Evolutionary conservation across 2,888 invertebrate species (phyloP), one percentile per base, ranked within the genome.

Genomic region (Drosophila pegasa): DNA sequence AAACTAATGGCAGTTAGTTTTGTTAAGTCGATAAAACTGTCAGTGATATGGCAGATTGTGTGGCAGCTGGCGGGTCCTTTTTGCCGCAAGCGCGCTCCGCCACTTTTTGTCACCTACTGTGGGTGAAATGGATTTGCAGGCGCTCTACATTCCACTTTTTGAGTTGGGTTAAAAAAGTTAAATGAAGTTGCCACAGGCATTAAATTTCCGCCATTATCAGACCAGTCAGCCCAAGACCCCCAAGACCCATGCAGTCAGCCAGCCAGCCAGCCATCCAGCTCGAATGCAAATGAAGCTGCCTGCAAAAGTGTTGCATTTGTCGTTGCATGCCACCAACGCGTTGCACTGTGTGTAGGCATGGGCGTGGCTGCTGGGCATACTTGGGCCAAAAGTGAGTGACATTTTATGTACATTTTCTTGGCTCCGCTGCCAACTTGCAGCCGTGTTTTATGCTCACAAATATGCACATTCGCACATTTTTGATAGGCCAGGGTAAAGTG

Each of bases 1-100:
- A 89, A 89, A 89, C 90, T 88, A 89, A 89, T 89, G 89, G 88
- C 85, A 84, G 87, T 89, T 89, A 83, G 89, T 89, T 89, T 88
- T 85, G 88, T 89, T 89, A 89, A 89, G 89, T 89, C 89, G 89
- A 89, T 88, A 88, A 89, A 89, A 89, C 89, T 88, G 88, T 88
- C 88, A 88, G 88, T 89, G 89, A 89, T 88, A 89, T 83, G 79
- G 80, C 87, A 88, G 83, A 84, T 87, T 88, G 87, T 86, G 78
- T 76, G 81, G 81, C 80, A 79, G 83, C 80, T 80, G 80, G 69
- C 72, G 70, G 75, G 50, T 55, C 14, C 43, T 58, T 58, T 51
- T 50, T 52, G 52, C 71, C 37, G 41, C 63, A 33, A 35, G 51
- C 27, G 3, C 22, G 5, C 40, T 43, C 33, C 40, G 2, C 4